Evolutionary conservation across 2,888 invertebrate genomes (phyloP).

Genomic region (Drosophila stalkeri): DNA sequence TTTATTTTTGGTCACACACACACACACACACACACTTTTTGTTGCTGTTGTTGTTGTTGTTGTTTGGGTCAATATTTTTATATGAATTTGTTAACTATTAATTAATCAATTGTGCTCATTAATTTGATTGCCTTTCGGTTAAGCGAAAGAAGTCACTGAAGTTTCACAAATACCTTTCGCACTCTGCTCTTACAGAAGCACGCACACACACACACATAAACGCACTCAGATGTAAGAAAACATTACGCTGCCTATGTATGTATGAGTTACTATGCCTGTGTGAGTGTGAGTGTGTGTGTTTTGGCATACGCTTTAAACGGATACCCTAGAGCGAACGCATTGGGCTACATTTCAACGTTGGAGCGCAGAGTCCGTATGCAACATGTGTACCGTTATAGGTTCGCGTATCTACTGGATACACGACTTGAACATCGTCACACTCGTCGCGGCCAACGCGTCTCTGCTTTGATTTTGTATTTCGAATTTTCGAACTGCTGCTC

Average conservation of each 20-base stretch:
- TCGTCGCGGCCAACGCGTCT: constrained; percentile 27
- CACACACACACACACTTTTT: neutral
- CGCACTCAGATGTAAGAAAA: constrained; percentile 9
- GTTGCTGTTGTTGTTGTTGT: neutral
- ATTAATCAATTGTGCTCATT: constrained; percentile 50
- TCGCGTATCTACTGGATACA: constrained; percentile 78
- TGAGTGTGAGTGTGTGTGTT: constrained; percentile 18
- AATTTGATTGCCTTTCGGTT: constrained; percentile 38
- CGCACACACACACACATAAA: constrained; percentile 13
- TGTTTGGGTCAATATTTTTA: constrained; percentile 4
- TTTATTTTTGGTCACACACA: neutral
- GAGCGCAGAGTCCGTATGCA: constrained; percentile 74
- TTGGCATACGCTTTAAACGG: constrained; percentile 64
- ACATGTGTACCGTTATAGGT: constrained; percentile 82
- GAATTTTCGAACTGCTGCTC: constrained; percentile 27
- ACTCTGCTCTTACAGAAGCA: constrained; percentile 6
- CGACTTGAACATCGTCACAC: constrained; percentile 38
- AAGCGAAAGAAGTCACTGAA: constrained; percentile 40
- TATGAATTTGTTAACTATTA: constrained; percentile 21
- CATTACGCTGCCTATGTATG: constrained; percentile 23
- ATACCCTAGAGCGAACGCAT: constrained; percentile 73
- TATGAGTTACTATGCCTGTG: neutral
- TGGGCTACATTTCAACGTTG: constrained; percentile 67
- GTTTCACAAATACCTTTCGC: constrained; percentile 47
- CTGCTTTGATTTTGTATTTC: constrained; percentile 66